These are phyloP conservation scores for Drosophila fulvimacula DNA, from an alignment of 2,888 invertebrate genomes.

Conservation along the genomic window DNA sequence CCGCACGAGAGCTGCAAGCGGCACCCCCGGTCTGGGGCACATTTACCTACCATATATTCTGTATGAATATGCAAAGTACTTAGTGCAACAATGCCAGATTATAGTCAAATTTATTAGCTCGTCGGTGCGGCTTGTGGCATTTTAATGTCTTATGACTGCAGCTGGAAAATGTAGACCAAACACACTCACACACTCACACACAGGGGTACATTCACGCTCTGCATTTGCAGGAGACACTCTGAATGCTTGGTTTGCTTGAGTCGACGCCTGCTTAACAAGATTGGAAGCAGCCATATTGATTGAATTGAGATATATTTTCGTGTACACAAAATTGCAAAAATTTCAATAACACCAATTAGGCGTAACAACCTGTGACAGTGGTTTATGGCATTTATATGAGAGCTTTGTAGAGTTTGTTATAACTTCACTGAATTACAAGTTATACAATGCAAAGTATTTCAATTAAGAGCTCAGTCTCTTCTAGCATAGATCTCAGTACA, in stretches of 20 bases:
- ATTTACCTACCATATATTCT: conserved; percentile 57
- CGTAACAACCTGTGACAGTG: neutral
- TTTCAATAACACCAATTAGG: neutral
- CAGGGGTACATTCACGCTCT: neutral
- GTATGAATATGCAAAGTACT: conserved; percentile 80
- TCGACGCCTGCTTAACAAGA: neutral
- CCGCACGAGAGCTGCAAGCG: neutral
- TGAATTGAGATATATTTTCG: neutral
- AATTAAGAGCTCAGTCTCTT: too few relatives aligned
- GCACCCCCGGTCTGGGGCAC: neutral
- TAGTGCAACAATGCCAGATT: conserved; percentile 80
- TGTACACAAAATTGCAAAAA: neutral
- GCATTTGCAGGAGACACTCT: neutral
- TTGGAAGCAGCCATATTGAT: neutral
- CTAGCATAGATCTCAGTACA: too few relatives aligned
- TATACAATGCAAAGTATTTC: too few relatives aligned
- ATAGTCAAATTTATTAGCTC: conserved; percentile 78
- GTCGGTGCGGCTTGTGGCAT: conserved; percentile 52
- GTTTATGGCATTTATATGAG: neutral
- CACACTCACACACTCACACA: conserved; percentile 7
- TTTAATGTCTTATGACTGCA: conserved; percentile 55
- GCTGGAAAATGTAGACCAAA: conserved; percentile 25
- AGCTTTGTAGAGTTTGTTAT: too few relatives aligned
- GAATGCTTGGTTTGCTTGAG: neutral
- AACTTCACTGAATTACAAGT: too few relatives aligned